A percentile compares a stretch with the other conserved stretches of the same genome.
Conservation (phyloP, 2,888 invertebrate genomes). For the Brachypalpus laphriformis region DNA sequence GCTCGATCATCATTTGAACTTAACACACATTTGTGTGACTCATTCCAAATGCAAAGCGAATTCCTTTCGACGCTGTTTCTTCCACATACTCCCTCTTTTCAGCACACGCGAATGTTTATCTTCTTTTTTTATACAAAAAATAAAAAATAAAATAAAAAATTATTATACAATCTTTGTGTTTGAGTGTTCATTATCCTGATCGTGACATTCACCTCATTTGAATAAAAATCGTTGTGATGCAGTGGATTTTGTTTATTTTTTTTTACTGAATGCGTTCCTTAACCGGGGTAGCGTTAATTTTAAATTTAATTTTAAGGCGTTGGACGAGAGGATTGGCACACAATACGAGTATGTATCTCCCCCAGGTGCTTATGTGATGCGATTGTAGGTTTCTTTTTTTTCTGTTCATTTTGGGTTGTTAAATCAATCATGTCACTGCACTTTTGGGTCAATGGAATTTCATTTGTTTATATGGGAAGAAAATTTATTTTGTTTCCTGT, state of each 20-base stretch:
- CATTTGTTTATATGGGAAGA: conserved; percentile 52
- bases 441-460: conserved; percentile 73
- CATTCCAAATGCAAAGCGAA: conserved; percentile 54
- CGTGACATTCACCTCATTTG: conserved; percentile 71
- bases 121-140: background rate
- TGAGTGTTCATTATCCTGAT: conserved; percentile 66
- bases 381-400: background rate
- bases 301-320: conserved; percentile 48
- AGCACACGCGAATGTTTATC: background rate
- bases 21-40: conserved; percentile 71
- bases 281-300: conserved; percentile 50
- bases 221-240: conserved; percentile 16
- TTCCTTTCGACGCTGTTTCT: conserved; percentile 18
- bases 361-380: background rate
- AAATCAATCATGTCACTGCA: conserved; percentile 72
- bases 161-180: conserved; percentile 65
- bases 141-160: conserved; percentile 23
- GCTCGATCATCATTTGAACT: conserved; percentile 60
- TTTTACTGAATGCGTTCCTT: conserved; percentile 62
- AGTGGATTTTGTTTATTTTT: conserved; percentile 5
- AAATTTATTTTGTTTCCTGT: conserved; percentile 59
- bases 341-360: background rate
- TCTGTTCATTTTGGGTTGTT: conserved; percentile 23
- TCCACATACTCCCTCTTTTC: background rate
- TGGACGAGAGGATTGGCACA: conserved; percentile 13